phyloP scores from a whole-genome alignment of 1,140 invertebrate genomes.

The Drosophila chauvacae region DNA sequence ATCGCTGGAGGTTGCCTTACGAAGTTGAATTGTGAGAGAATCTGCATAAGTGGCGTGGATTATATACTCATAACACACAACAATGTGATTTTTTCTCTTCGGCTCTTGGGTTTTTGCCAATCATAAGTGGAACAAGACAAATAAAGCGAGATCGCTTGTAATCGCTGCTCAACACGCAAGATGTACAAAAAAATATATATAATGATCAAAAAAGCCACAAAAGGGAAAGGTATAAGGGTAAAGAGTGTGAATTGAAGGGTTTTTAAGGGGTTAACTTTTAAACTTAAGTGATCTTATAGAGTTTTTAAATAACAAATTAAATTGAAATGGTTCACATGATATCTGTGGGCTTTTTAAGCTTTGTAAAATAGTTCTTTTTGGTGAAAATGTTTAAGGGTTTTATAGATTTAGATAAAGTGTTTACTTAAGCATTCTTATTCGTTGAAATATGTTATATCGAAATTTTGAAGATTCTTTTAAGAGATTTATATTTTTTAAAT shows the following conservation, averaged over 20 bases:
- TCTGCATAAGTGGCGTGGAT: conserved; percentile 55
- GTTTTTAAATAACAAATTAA: conserved; percentile 2
- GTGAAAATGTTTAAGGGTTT: neutral
- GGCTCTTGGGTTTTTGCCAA: conserved; percentile 20
- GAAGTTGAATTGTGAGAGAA: conserved; percentile 69
- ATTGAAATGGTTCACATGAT: neutral
- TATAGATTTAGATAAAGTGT: neutral
- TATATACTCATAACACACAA: conserved; percentile 40
- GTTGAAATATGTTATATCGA: no score
- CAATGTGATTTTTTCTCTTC: conserved; percentile 36
- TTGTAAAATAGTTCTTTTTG: neutral
- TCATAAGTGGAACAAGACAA: conserved; percentile 56
- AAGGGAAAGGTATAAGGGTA: neutral
- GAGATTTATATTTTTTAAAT: neutral
- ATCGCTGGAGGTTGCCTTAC: conserved; percentile 15
- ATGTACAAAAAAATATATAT: neutral
- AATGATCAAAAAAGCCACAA: neutral
- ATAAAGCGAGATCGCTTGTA: conserved; percentile 42
- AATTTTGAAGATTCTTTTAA: neutral
- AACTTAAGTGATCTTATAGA: neutral
- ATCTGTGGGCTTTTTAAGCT: neutral
- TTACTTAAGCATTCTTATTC: neutral
- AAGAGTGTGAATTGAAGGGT: conserved; percentile 18
- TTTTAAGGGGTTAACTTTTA: neutral
- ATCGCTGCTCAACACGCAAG: conserved; percentile 32